A percentile compares a stretch with the other conserved stretches of the same genome.
Conservation (phyloP, 2,888 invertebrate species). For the Malthinus flaveolus region DNA sequence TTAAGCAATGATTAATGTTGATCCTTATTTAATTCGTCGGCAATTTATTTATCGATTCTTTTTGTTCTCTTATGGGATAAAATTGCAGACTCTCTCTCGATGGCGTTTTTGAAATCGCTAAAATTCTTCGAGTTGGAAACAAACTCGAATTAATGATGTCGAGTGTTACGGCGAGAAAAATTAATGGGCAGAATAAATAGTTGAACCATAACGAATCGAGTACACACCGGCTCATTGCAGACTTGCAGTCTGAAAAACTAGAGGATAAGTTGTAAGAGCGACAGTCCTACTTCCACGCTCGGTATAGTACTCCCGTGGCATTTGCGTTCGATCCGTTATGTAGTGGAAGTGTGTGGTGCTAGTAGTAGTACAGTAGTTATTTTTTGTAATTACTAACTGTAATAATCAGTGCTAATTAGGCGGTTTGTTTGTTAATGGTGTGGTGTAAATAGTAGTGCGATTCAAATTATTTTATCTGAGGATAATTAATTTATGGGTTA, state of each 20-base stretch:
- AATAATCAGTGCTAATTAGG: conserved; percentile 1
- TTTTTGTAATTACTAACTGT: no score
- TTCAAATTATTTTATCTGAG: neutral
- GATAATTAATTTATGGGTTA: neutral
- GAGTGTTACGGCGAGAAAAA: neutral
- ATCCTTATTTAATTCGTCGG: neutral
- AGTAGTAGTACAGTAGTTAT: no score
- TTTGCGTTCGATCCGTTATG: conserved; percentile 2
- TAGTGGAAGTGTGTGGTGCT: conserved; percentile 2
- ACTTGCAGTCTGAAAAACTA: conserved; percentile 21
- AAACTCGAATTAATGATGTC: neutral
- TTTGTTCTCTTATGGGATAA: no score
- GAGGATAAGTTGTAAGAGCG: conserved; percentile 3
- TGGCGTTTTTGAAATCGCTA: no score
- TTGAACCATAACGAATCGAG: conserved; percentile 7
- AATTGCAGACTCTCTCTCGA: no score
- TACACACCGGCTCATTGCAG: conserved; percentile 7
- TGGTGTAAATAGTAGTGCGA: neutral
- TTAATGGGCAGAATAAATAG: conserved; percentile 6
- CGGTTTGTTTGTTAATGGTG: neutral
- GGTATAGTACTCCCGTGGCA: conserved; percentile 3
- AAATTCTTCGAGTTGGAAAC: no score
- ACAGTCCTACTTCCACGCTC: conserved; percentile 14
- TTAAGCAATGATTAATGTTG: neutral
- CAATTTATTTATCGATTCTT: no score